Evolutionary conservation across 1,140 invertebrate species (phyloP), one percentile per base, ranked within the genome.

Genomic region (Carposina sasakii): DNA sequence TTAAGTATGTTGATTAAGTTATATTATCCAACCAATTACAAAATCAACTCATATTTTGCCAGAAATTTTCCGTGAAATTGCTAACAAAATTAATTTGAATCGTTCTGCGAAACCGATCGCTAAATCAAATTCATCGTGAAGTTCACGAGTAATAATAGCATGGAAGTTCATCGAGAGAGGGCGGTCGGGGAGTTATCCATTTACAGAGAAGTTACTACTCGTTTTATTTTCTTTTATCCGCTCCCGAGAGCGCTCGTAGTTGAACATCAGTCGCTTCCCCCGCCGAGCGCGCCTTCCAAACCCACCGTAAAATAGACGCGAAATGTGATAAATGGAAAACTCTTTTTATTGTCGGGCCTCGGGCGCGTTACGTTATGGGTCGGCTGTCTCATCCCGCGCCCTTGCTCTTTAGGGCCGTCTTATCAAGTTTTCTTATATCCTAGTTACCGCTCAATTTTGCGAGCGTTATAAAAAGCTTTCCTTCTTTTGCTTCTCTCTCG

Each of bases 321-420:
- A 79, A 81, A 84, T 77, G 78, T 84, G 76, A 84, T 84, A 82
- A 82, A 84, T 84, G 75, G 67, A 67, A 71, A 70, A 79, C 69
- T 81, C 76, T 74, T 76, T 82, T 81, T 84, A 76, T 71, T 81
- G 77, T 76, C 57, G 64, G 50, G 62, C 64, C 60, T 66, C 58
- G 60, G 67, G 67, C 70, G 63, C 59, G 63, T 76, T 76, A 66
- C 64, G 67, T 77, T 71, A 71, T 67, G 65, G 70, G 66, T 61
- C 67, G 67, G 52, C 51, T 64, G 45, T 60, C 52, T 39, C 48
- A 33, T 55, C 61, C 56, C 63, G 61, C 64, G 57, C 61, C 59
- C 57, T 68, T 31, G 44, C 56, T 47, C 57, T 61, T 54, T 60
- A 55, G 45, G 53, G 52, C 54, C 63, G 54, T 63, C 63, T 79